Conservation (phyloP, 2,888 invertebrate genomes). For the Cheilosia scutellata region DNA sequence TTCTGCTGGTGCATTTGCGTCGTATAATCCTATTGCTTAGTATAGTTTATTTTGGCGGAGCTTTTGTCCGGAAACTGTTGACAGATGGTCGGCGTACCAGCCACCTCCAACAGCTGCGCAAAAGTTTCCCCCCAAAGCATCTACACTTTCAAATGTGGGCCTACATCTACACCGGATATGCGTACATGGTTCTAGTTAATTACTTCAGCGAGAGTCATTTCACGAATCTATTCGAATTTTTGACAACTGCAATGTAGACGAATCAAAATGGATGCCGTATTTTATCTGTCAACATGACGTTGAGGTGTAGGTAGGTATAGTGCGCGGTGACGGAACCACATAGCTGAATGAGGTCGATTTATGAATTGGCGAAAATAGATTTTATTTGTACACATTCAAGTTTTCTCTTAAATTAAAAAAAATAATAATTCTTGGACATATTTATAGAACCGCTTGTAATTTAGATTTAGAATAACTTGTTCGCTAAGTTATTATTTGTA, state of each 20-base stretch:
- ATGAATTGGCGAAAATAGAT: conserved; percentile 60
- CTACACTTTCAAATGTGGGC: conserved; percentile 83
- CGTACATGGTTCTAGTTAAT: conserved; percentile 81
- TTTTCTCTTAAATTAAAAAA: too few species aligned
- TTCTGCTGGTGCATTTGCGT: conserved; percentile 82
- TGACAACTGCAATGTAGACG: conserved; percentile 77
- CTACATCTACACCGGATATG: conserved; percentile 82
- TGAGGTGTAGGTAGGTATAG: not conserved
- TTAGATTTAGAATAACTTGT: not conserved
- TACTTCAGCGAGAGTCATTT: conserved; percentile 79
- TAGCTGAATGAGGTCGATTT: conserved; percentile 49
- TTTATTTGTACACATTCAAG: conserved; percentile 17
- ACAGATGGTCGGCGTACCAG: conserved; percentile 79
- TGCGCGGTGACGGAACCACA: not conserved
- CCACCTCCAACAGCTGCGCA: conserved; percentile 79
- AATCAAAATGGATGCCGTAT: conserved; percentile 35
- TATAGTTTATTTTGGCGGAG: conserved; percentile 82
- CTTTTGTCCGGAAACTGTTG: conserved; percentile 81
- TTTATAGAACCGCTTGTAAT: conserved; percentile 15
- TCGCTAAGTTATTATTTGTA: conserved; percentile 27
- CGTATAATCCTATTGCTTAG: conserved; percentile 82
- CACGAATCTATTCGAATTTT: conserved; percentile 81
- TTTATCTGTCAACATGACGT: conserved; percentile 39
- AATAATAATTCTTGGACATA: conserved; percentile 13
- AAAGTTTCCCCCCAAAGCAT: conserved; percentile 77